A percentile compares a stretch with the other conserved stretches of the same genome.
Evolutionary conservation across 1,140 invertebrate species (phyloP).

Genomic region (Pygmarrhopalites habei): DNA sequence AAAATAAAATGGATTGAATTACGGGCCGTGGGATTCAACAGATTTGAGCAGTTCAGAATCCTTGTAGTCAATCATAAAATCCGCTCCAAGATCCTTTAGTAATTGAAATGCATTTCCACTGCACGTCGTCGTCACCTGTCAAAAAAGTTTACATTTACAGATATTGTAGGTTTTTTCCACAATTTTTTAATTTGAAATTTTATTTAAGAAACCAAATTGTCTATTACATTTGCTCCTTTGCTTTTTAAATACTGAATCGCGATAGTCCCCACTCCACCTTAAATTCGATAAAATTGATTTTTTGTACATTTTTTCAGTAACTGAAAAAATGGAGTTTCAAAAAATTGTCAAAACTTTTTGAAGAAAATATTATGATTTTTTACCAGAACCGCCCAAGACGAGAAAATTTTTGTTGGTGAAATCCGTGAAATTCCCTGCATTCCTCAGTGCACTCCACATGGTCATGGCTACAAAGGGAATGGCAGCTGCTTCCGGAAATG

Average conservation of each 20-base stretch:
- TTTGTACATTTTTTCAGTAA: too few species aligned
- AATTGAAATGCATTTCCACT: conserved; percentile 60
- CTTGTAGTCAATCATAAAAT: conserved; percentile 67
- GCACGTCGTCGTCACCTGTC: conserved; percentile 67
- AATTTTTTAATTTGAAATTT: not conserved
- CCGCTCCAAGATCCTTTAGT: conserved; percentile 62
- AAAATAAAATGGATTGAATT: too few species aligned
- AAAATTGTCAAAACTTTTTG: too few species aligned
- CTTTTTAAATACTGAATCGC: conserved; percentile 74
- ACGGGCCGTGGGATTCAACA: too few species aligned
- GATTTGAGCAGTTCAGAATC: too few species aligned
- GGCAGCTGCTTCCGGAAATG: conserved; percentile 62
- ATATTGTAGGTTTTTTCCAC: not conserved
- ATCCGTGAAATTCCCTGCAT: conserved; percentile 52
- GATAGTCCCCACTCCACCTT: conserved; percentile 81
- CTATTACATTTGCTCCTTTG: conserved; percentile 57
- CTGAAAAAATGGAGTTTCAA: too few species aligned
- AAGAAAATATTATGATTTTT: too few species aligned
- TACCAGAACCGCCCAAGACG: conserved; percentile 79
- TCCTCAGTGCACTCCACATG: conserved; percentile 68
- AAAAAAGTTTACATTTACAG: conserved; percentile 1
- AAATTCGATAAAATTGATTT: too few species aligned
- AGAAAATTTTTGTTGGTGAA: conserved; percentile 54
- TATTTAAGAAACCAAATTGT: conserved; percentile 21
- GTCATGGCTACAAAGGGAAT: conserved; percentile 76